Evolutionary conservation across 2,113 vertebrate species (phyloP), one percentile per base, ranked within the genome.

Genomic region (Pseudonaja textilis): DNA sequence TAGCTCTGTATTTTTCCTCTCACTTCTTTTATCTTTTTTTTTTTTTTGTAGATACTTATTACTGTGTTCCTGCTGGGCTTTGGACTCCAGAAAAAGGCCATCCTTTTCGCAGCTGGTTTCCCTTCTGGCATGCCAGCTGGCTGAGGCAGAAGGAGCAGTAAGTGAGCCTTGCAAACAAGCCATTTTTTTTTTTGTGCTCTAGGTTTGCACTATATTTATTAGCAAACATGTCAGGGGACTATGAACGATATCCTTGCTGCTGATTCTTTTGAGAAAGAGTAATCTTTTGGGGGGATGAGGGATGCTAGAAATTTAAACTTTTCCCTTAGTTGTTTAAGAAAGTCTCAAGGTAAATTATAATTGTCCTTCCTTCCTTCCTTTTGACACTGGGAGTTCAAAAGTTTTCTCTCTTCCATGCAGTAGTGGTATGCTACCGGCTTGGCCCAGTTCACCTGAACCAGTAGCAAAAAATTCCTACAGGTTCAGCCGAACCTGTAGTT

Each of bases 11-110:
- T 87, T 94, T 50, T 50, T 45, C 45, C 3, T 45, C 45, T 45
- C 45, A 45, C 45, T 47, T 47, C 47, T 47, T 47, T 47, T 47
- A 47, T 47, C 47, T 47, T 47, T 47, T 47, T 47, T 47, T 9
- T 50, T 50, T 52, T 52, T 52, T 85, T 95, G 9, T 95, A 99
- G 99, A 95, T 99, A 99, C n/a, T 56, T 20, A 1, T 94, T 98
- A 50, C 99, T 99, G 98, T 96, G 98, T 14, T 97, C 97, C 91
- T 99, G 99, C 96, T 99, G 99, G 99, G 97, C 97, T 88, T 97
- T 98, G 91, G 98, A 99, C 94, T 97, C 98, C 1, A 95, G 94
- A 91, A 96, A 98, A 93, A 97, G 99, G 52, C 99, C 99, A 0
- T 97, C 98, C 42, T 99, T 99, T 97, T 98, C 98, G 57, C 96